Conservation (phyloP, 2,113 vertebrate species). For the Lonchura striata region DNA sequence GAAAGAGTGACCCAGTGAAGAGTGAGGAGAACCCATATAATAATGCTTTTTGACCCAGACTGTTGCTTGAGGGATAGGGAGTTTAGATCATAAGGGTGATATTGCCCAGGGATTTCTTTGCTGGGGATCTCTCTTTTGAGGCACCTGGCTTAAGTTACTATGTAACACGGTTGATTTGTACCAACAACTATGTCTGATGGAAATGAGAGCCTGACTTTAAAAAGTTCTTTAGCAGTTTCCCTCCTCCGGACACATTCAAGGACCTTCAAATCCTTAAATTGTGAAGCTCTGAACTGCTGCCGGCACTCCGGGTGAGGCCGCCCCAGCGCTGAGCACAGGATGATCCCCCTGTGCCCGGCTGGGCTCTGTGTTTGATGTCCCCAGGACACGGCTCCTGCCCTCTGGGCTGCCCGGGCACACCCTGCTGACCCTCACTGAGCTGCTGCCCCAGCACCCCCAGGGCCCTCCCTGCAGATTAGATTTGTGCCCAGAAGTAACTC, state of each 20-base stretch:
- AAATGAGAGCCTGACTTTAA: neutral
- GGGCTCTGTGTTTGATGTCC: neutral
- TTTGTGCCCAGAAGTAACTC: accelerated
- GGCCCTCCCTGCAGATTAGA: neutral
- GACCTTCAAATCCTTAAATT: neutral
- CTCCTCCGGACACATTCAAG: neutral
- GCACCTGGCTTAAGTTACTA: neutral
- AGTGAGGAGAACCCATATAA: neutral
- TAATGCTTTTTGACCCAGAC: neutral
- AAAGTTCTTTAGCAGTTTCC: neutral
- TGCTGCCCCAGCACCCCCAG: neutral
- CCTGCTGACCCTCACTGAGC: neutral
- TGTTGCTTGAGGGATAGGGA: neutral
- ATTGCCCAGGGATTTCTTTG: neutral
- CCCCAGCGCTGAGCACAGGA: accelerated
- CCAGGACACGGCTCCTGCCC: neutral
- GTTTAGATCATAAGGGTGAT: neutral
- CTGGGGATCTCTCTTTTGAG: neutral
- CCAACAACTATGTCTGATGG: neutral
- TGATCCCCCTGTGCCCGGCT: neutral
- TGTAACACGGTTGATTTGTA: neutral
- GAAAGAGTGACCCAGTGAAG: neutral
- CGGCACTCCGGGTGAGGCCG: accelerated
- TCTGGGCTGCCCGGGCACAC: neutral
- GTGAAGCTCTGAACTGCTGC: neutral